Conservation (phyloP, 2,797 vertebrate species). For the Chloroceryle amazona region DNA sequence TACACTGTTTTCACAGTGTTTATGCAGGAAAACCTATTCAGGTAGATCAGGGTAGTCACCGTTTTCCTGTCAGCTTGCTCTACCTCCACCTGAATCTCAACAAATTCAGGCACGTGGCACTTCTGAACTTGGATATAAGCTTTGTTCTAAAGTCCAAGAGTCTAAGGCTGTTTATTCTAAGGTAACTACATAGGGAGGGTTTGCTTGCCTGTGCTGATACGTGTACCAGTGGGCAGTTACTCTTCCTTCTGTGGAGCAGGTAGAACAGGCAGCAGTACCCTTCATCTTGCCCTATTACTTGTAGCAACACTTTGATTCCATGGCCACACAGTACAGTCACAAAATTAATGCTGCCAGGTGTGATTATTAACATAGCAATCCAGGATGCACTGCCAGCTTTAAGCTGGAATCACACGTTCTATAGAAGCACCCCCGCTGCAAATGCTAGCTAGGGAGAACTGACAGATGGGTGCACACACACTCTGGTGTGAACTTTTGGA, state of each 20-base stretch:
- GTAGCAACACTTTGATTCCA: not conserved
- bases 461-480: fast-evolving
- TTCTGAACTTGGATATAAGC: not conserved
- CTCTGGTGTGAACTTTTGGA: not conserved
- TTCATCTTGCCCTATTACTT: not conserved
- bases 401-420: not conserved
- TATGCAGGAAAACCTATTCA: not conserved
- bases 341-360: slow-evolving; percentile 43
- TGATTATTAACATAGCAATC: not conserved
- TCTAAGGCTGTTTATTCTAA: not conserved
- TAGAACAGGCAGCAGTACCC: not conserved
- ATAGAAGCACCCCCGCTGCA: not conserved
- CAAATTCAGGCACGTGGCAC: fast-evolving
- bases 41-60: not conserved
- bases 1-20: not conserved
- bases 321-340: not conserved
- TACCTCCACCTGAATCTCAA: not conserved
- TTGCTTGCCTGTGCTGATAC: not conserved
- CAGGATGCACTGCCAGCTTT: not conserved
- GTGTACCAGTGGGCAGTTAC: not conserved
- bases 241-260: not conserved
- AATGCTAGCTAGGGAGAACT: not conserved
- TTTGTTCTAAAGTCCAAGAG: not conserved
- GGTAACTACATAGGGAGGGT: not conserved
- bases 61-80: not conserved